phyloP scores from a whole-genome alignment of 2,888 invertebrate species.

The Crocallis elinguaria region DNA sequence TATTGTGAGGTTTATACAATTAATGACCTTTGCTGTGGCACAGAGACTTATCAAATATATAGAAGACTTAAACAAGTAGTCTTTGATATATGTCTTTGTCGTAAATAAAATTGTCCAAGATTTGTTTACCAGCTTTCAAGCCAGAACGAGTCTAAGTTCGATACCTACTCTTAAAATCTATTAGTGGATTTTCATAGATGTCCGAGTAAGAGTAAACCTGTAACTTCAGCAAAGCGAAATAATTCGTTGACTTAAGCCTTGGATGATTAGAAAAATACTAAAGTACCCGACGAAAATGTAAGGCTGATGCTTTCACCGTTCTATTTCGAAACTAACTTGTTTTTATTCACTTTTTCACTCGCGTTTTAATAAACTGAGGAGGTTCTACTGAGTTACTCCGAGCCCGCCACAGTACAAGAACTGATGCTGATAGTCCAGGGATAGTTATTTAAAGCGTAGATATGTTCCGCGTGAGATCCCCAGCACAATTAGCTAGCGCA shows the following conservation, averaged over 20 bases:
- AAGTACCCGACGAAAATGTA: background rate
- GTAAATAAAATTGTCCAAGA: too few relatives aligned
- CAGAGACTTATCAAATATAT: too few relatives aligned
- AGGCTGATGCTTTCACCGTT: background rate
- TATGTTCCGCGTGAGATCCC: conserved; percentile 70
- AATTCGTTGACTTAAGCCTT: background rate
- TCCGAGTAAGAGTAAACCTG: too few relatives aligned
- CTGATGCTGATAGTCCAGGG: conserved; percentile 64
- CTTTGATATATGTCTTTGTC: too few relatives aligned
- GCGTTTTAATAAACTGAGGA: conserved; percentile 38
- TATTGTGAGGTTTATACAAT: too few relatives aligned
- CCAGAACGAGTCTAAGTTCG: too few relatives aligned
- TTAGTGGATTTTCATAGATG: too few relatives aligned
- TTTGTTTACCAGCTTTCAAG: too few relatives aligned
- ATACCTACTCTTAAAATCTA: too few relatives aligned
- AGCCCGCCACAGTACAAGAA: conserved; percentile 50
- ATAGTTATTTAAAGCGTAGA: conserved; percentile 72
- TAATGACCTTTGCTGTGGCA: too few relatives aligned
- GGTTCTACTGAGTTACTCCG: conserved; percentile 31
- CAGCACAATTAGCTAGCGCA: conserved; percentile 72
- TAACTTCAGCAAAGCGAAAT: background rate
- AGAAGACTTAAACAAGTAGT: too few relatives aligned
- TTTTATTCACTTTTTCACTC: conserved; percentile 39
- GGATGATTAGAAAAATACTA: conserved; percentile 6
- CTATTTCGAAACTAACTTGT: conserved; percentile 3